These are phyloP conservation scores for Rhagologus leucostigma DNA, from an alignment of 2,113 vertebrate species.

Conservation along the genomic window DNA sequence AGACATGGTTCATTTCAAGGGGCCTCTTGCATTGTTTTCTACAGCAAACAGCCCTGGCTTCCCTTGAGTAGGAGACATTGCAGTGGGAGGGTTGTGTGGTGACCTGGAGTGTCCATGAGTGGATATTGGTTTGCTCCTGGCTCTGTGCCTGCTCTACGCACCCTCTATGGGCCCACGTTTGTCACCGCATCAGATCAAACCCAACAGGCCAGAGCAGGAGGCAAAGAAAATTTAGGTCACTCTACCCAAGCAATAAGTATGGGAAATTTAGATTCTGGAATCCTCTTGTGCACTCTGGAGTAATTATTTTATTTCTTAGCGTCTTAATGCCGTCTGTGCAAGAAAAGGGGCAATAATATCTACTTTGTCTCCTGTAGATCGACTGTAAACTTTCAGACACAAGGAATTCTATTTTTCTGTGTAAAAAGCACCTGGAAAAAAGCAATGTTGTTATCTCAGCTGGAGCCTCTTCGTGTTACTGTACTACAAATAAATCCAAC, in stretches of 20 bases:
- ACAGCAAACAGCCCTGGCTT: background rate
- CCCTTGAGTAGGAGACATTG: background rate
- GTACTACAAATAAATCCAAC: background rate
- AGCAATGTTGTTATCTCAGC: background rate
- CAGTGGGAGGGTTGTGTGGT: background rate
- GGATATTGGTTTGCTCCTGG: background rate
- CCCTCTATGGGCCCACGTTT: rapidly evolving
- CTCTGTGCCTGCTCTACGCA: background rate
- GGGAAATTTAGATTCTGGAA: background rate
- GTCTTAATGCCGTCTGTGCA: background rate
- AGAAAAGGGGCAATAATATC: background rate
- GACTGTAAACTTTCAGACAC: background rate
- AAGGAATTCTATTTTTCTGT: background rate
- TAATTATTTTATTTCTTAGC: background rate
- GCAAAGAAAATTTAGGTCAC: background rate
- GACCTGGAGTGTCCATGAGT: background rate
- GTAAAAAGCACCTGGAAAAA: background rate
- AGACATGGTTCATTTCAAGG: background rate
- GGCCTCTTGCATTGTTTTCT: background rate
- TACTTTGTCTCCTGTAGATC: background rate
- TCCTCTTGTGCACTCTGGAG: background rate
- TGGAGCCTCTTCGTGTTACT: background rate
- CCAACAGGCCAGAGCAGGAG: background rate
- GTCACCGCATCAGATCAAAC: background rate
- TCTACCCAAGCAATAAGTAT: background rate